Evolutionary conservation across 2,797 vertebrate genomes (phyloP).

Genomic region (Acipenser ruthenus): DNA sequence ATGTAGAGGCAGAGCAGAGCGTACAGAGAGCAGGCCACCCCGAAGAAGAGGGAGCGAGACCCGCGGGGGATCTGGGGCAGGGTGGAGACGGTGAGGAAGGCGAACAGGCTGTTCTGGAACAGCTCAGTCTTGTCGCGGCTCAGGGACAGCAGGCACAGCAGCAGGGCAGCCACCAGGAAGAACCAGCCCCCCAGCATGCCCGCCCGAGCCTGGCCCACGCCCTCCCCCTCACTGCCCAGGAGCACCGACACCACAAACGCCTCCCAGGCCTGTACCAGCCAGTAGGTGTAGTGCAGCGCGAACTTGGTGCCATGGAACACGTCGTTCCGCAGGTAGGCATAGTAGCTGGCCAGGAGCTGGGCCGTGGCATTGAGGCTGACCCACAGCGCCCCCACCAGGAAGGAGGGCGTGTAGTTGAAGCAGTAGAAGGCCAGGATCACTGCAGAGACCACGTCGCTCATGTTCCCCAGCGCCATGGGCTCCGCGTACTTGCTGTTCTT

Average conservation of each 20-base stretch:
- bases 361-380: constrained; percentile 20
- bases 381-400: constrained; percentile 26
- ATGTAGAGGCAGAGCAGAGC: constrained; percentile 17
- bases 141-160: constrained; percentile 26
- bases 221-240: not conserved
- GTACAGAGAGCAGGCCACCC: constrained; percentile 17
- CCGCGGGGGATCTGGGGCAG: constrained; percentile 21
- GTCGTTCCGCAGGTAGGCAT: constrained; percentile 21
- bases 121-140: constrained; percentile 20
- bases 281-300: constrained; percentile 19
- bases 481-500: constrained; percentile 30
- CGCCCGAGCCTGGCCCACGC: constrained; percentile 1
- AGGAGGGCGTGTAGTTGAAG: constrained; percentile 24
- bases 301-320: constrained; percentile 22
- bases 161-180: constrained; percentile 19
- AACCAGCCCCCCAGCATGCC: constrained; percentile 25
- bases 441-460: constrained; percentile 23
- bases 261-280: constrained; percentile 27
- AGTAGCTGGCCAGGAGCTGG: constrained; percentile 26
- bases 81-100: constrained; percentile 20
- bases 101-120: constrained; percentile 20
- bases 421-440: constrained; percentile 26
- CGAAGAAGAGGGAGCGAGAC: constrained; percentile 20
- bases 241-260: constrained; percentile 12
- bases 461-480: constrained; percentile 28